Evolutionary conservation across 2,113 vertebrate species (phyloP), one percentile per base, ranked within the genome.

Genomic region (Prinia subflava): DNA sequence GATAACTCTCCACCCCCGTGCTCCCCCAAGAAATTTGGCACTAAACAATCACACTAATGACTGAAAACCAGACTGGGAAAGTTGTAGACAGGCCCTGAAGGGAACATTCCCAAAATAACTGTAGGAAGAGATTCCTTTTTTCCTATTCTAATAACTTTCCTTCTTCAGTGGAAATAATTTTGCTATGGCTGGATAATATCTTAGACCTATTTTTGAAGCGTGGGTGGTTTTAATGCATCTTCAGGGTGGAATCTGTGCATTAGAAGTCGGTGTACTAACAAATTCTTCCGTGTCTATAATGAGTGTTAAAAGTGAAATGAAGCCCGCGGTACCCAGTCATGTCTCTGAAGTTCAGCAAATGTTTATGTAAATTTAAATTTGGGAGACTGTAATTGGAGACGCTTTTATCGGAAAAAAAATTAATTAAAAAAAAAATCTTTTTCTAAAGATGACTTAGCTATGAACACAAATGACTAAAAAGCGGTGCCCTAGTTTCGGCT

Each of bases 151-250:
- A 91, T 80, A 37, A 42, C 46, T 76, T 75, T 35, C 64, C 47
- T 90, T 87, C 52, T 78, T 87, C 37, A 39, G n/a, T 89, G 78
- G 63, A 91, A 91, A 65, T 68, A 14, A 73, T 62, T 71, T 75
- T 73, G 49, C 71, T 83, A 11, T 2, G 47, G 74, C 37, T 56
- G 83, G 73, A 17, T 94, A 87, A 35, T 56, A 87, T 81, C 73
- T 78, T 18, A 81, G 41, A 71, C 15, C 56, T 87, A 35, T 89
- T 95, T 94, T 68, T 78, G 49, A 95, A 85, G 63, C 0, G 21
- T 79, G 90, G 85, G 85, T 78, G 71, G 82, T 49, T 94, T 95
- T 50, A 92, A 92, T 77, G 75, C 37, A 46, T 85, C 71, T 94
- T 68, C 59, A 10, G 56, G 13, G 47, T 19, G 21, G 59, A 75